Conservation (phyloP, 2,113 vertebrate genomes). For the Blennius ocellaris region DNA sequence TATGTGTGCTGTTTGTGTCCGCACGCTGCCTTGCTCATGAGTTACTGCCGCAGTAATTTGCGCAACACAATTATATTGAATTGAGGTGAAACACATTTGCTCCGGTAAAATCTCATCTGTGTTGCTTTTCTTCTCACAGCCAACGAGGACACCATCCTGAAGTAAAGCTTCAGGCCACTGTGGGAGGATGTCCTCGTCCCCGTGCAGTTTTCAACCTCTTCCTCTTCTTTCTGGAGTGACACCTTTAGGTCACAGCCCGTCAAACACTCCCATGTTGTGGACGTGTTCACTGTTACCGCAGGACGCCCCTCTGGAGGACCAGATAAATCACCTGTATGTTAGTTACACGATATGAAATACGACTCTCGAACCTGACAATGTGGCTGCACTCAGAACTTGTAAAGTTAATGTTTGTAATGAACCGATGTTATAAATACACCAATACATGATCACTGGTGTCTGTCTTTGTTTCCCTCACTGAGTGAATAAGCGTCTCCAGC, state of each 20-base stretch:
- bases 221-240: constrained; percentile 17
- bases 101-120: neutral
- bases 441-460: neutral
- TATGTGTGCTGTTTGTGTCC: constrained; percentile 46
- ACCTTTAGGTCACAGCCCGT: constrained; percentile 12
- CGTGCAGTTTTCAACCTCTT: constrained; percentile 45
- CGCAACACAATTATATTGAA: neutral
- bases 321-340: constrained; percentile 13
- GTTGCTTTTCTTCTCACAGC: constrained; percentile 75
- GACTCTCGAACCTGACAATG: constrained; percentile 21
- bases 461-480: neutral
- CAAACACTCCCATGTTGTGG: constrained; percentile 11
- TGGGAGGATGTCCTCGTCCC: constrained; percentile 29
- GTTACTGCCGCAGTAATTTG: neutral
- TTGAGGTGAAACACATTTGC: neutral
- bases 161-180: constrained; percentile 56
- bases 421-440: constrained; percentile 34
- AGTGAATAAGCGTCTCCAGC: too few relatives aligned
- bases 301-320: constrained; percentile 9
- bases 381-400: constrained; percentile 35
- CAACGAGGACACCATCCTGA: constrained; percentile 89
- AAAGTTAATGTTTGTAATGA: constrained; percentile 37
- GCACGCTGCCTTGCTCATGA: too few relatives aligned
- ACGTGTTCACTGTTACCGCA: constrained; percentile 9
- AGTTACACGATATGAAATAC: constrained; percentile 32